Percentiles rank a stretch among this genome's conserved stretches.
Conservation (phyloP, 2,797 vertebrate species). For the Coregonus suidteri region DNA sequence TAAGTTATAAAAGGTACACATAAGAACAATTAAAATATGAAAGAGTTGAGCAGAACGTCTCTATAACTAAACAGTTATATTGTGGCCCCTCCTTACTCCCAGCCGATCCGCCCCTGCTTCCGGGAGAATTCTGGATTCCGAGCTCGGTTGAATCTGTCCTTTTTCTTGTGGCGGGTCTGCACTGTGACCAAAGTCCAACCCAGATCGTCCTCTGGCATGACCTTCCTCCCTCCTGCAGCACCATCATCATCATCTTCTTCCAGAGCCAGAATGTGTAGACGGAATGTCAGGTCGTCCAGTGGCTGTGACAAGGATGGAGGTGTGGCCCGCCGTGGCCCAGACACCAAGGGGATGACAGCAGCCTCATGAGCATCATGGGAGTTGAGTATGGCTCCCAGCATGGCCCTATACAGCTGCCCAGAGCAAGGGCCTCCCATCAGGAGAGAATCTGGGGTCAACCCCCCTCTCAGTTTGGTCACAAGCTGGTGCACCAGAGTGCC, state of each 20-base stretch:
- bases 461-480: conserved; percentile 57
- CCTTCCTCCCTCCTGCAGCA: accelerated
- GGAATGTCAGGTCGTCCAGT: neutral
- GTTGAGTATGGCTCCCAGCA: conserved; percentile 57
- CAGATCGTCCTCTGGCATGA: neutral
- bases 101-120: neutral
- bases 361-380: conserved; percentile 28
- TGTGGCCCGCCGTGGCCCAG: conserved; percentile 23
- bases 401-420: conserved; percentile 57
- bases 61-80: conserved; percentile 17
- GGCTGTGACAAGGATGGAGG: neutral
- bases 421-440: conserved; percentile 53
- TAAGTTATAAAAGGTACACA: neutral
- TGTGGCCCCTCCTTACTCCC: conserved; percentile 1
- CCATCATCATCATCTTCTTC: neutral
- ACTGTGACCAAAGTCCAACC: neutral
- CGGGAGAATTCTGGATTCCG: neutral
- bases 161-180: conserved; percentile 11
- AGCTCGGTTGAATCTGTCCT: neutral
- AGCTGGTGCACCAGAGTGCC: conserved; percentile 79
- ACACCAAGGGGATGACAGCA: conserved; percentile 18
- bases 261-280: conserved; percentile 19
- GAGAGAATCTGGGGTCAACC: conserved; percentile 51
- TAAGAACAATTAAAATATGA: neutral
- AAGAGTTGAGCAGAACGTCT: neutral